Base-by-base conservation (phyloP, 1,140 invertebrate genomes). In the Cydia fagiglandana region DNA sequence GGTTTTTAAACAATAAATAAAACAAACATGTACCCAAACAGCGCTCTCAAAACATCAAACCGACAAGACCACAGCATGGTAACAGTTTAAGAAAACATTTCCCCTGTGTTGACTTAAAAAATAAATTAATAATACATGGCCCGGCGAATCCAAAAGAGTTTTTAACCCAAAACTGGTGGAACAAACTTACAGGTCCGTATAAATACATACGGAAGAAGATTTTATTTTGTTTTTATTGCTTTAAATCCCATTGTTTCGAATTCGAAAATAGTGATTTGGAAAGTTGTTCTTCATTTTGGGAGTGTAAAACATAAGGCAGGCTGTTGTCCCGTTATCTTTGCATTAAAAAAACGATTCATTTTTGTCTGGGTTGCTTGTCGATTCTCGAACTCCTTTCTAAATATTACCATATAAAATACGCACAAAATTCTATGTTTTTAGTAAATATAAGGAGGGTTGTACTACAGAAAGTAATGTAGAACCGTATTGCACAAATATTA, bases 81-180 rank as follows among this genome's bases (percentile, higher is more conserved):
- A 17, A 17, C 53, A 56, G 53, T 56, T 56, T 38, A 68, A 68
- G 61, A 68, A 68, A 68, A 38, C 64, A 56, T 56, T 56, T 56
- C 20, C 9, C 64, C 13, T 15, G 64, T 68, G 15, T 66, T 34
- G 64, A 66, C 28, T 34, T 66, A 30, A 66, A 66, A 68, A 68
- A 34, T 70, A 45, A 38, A 70, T 70, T 38, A 70, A 70, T 70
- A 70, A 70, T 15, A 20, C 66, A 70, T 70, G 66, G 2, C 24
- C 24, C 34, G 30, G 34, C 2, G 15, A 70, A n/a, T 68, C 15
- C 7, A 4, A n/a, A 70, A 15, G 30, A 15, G 13, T 70, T 70
- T 70, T 70, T 70, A 38, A 70, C 66, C 66, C 34, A 70, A 70
- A 70, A 70, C 15, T 17, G 7, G 24, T 38, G 30, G 24, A 70